phyloP scores from a whole-genome alignment of 2,888 invertebrate genomes.

The Drosophila kuntzei region DNA sequence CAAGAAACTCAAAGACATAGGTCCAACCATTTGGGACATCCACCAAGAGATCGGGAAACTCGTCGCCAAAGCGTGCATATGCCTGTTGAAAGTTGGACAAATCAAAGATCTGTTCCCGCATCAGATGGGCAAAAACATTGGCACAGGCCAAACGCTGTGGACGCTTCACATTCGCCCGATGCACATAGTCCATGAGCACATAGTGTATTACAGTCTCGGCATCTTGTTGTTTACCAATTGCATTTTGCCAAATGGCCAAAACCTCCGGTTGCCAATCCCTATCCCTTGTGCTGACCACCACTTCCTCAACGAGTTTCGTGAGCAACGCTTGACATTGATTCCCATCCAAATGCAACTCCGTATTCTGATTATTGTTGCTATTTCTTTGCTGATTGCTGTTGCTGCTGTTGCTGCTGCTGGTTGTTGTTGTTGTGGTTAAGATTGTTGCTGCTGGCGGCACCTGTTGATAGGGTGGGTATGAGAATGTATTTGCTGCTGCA shows the following conservation, averaged over 20 bases:
- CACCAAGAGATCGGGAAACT: constrained; percentile 75
- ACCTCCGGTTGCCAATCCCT: constrained; percentile 71
- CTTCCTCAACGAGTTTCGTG: constrained; percentile 74
- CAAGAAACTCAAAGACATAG: constrained; percentile 82
- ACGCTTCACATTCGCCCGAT: constrained; percentile 61
- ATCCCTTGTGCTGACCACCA: constrained; percentile 55
- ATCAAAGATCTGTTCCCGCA: constrained; percentile 64
- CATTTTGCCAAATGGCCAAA: constrained; percentile 67
- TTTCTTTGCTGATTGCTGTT: no score
- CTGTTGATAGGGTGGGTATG: constrained; percentile 47
- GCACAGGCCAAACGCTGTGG: constrained; percentile 75
- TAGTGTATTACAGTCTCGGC: constrained; percentile 66
- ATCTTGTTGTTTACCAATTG: constrained; percentile 59
- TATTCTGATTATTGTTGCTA: constrained; percentile 26
- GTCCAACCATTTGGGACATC: constrained; percentile 83
- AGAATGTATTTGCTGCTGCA: constrained; percentile 22
- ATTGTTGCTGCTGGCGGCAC: constrained; percentile 24
- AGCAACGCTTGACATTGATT: constrained; percentile 74
- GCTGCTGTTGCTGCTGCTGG: constrained; percentile 9
- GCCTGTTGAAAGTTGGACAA: constrained; percentile 66
- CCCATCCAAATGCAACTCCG: constrained; percentile 23
- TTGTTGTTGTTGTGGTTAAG: no score
- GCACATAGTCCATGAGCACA: constrained; percentile 78
- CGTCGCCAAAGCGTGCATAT: constrained; percentile 72
- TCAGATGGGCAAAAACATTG: constrained; percentile 71